Conservation (phyloP, 1,140 invertebrate species). For the Pararge aegeria region DNA sequence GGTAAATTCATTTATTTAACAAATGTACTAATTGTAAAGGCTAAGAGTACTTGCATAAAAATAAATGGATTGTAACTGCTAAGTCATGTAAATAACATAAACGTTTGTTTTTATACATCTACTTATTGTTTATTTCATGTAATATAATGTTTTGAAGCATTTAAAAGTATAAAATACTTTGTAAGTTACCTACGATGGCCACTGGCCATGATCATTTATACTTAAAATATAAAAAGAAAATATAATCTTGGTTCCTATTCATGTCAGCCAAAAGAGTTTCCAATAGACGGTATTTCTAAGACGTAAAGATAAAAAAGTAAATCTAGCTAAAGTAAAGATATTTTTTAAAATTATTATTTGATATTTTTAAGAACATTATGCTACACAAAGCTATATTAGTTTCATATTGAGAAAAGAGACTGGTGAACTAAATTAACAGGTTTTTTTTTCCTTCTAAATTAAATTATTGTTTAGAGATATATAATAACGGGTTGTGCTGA, state of each 20-base stretch:
- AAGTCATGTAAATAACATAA: background rate
- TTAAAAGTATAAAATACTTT: background rate
- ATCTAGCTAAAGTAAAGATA: background rate
- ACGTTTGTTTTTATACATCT: too few species aligned
- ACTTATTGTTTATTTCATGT: background rate
- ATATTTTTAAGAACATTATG: background rate
- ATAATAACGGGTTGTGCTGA: background rate
- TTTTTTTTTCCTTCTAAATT: background rate
- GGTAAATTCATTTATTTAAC: background rate
- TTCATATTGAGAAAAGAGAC: constrained; percentile 25
- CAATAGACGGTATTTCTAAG: background rate
- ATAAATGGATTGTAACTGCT: too few species aligned
- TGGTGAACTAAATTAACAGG: constrained; percentile 10
- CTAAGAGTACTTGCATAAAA: too few species aligned
- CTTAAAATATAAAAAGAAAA: background rate
- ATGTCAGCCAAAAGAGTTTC: constrained; percentile 14
- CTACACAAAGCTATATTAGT: background rate
- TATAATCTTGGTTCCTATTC: constrained; percentile 25
- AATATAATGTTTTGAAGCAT: background rate
- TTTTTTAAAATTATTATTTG: background rate
- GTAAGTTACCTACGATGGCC: background rate
- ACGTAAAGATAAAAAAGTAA: background rate
- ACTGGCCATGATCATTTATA: background rate
- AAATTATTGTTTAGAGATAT: background rate
- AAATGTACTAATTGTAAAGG: background rate